These are phyloP conservation scores for Drosophila tani DNA, from an alignment of 1,140 invertebrate genomes.

Conservation along the genomic window DNA sequence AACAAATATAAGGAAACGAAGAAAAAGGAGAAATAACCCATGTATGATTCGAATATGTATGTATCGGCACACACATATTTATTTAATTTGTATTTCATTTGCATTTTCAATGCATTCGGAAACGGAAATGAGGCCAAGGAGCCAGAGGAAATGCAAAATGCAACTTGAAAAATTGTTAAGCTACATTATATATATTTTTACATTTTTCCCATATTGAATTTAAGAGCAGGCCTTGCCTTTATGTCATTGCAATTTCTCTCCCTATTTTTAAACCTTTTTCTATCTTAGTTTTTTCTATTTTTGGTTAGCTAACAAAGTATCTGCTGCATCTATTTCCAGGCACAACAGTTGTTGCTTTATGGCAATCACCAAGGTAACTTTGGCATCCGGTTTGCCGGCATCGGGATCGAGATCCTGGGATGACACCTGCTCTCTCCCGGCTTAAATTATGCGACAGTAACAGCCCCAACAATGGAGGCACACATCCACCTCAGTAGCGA, in stretches of 20 bases:
- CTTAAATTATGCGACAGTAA: conserved; percentile 64
- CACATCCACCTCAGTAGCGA: neutral
- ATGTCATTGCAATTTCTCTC: neutral
- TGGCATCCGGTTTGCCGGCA: conserved; percentile 15
- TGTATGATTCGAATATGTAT: conserved; percentile 1
- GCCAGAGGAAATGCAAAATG: neutral
- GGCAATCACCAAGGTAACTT: conserved; percentile 59
- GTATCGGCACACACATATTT: conserved; percentile 14
- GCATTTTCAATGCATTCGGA: conserved; percentile 11
- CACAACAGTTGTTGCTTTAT: conserved; percentile 67
- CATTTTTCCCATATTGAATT: too few species aligned
- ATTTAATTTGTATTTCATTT: conserved; percentile 40
- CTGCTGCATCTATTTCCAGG: conserved; percentile 36
- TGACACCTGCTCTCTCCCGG: conserved; percentile 33
- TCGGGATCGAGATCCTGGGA: conserved; percentile 17
- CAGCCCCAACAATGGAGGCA: conserved; percentile 31
- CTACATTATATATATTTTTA: too few species aligned
- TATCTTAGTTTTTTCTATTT: neutral
- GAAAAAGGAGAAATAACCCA: conserved; percentile 19
- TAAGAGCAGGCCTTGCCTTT: neutral
- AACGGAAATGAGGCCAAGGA: neutral
- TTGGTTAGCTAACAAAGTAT: conserved; percentile 37
- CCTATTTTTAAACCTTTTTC: neutral
- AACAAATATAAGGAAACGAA: neutral
- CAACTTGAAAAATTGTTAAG: too few species aligned